Evolutionary conservation across 2,797 vertebrate species (phyloP), one percentile per base, ranked within the genome.

Genomic region (Sebastes hubbsi): DNA sequence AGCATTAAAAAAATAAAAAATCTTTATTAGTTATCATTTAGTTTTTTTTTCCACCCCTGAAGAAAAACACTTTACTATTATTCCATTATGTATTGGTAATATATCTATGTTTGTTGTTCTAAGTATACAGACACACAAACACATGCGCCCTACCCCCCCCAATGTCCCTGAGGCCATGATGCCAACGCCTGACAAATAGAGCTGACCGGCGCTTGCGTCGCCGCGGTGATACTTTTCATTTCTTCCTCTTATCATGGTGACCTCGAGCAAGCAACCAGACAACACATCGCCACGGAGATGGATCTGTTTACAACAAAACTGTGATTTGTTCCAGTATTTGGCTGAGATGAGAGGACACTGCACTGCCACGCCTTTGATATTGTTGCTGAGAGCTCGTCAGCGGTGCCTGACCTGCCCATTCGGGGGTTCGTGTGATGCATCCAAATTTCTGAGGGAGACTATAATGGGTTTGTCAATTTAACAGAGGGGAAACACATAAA

Each of bases 231-330:
- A 32, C 64, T 75, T 84, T 75, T 81, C 62, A 59, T 82, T 76
- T 86, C 56, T 82, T 70, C 14, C 46, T 75, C 60, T 87, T 38
- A 64, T 82, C 75, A 5, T 6, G n/a, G 58, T 80, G 86, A 89
- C 91, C 91, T 91, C 77, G 32, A 88, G 83, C 55, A 72, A 74
- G 70, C 61, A 27, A 13, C 72, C 72, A 63, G 49, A 56, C 61
- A 29, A 29, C 61, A 27, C 60, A 65, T 81, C 16, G 42, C 65
- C 80, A 25, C 56, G 56, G 85, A 87, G 89, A 91, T 82, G 69
- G 84, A 93, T 91, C 55, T 87, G 81, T 87, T 93, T 87, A 81
- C 72, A 56, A 46, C 32, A 30, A 73, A 76, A 67, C 54, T 73
- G 66, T 49, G 70, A 88, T 87, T 86, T 84, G 74, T 90, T 89